Base-by-base conservation (phyloP, 2,113 vertebrate genomes). In the Gambusia holbrooki region DNA sequence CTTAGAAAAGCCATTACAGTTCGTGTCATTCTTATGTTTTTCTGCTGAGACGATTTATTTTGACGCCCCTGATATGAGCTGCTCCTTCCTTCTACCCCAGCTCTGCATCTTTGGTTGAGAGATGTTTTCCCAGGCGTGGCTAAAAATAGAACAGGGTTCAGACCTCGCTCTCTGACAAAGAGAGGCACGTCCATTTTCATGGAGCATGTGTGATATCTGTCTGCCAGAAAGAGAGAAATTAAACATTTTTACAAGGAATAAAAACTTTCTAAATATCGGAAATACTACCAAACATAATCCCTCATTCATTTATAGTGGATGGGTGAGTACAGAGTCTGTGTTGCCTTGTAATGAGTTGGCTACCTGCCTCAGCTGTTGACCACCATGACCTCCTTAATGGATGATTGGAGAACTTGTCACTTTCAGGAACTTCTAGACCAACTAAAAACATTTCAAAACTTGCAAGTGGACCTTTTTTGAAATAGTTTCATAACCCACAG, bases 61-160 rank as follows among this genome's bases (percentile, higher is more conserved):
- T 2, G 0, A n/a, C 75, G 32, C 10, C 27, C 2, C 5, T 28
- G 40, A 8, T 19, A 54, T 54, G 25, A 25, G 48, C 3, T 42
- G 40, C 14, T 42, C 64, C 40, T 30, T 66, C 62, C 8, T 22
- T 37, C 19, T 48, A 2, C 28, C 4, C 7, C 48, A 19, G 63
- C 27, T 42, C 4, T 0, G 7, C 4, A 1, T 66, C 63, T 74
- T 89, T 71, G 13, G 62, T 69, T 71, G 80, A 2, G 77, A 32
- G 30, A 75, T 58, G 8, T 62, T 80, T 80, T 76, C 81, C 74
- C 78, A 81, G 48, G 64, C 64, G 22, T 35, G 48, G 51, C 37
- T 81, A 77, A 48, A 85, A 85, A 79, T 83, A 87, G 62, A 61
- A 15, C 17, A 1, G 45, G 1, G 2, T 66, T 29, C 11, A 29